Evolutionary conservation across 2,888 invertebrate genomes (phyloP), one percentile per base, ranked within the genome.

Genomic region (Ischnus inquisitorius): DNA sequence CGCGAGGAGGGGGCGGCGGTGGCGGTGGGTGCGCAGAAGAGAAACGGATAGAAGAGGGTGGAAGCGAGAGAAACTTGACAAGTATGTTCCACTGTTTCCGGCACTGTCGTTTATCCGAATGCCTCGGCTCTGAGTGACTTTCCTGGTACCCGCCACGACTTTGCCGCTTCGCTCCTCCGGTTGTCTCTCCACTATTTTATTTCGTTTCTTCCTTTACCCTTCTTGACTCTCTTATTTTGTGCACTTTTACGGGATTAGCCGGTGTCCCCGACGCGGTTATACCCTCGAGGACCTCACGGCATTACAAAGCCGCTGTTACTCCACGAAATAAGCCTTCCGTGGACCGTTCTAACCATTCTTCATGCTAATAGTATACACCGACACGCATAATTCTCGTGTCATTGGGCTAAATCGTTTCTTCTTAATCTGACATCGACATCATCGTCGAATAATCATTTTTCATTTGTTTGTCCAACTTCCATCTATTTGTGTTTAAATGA

Each of bases 51-150:
- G 6, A 22, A 51, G 34, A 48, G 48, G 54, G 39, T 19, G 54
- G 19, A 41, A 79, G 67, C 46, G 67, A 68, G 48, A 54, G 28
- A 71, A 80, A 83, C 60, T 77, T 80, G 80, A 83, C 80, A 83
- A 83, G 83, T 72, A 72, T 80, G 72, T 72, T 64, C 48, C 76
- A 67, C 72, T 83, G 80, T 83, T 83, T 83, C 80, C 83, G 76
- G 67, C 72, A 68, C 81, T 82, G 78, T 81, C 83, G 75, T 78
- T 79, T 79, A 84, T 34, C 62, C 57, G 83, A 81, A 79, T 68
- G 82, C 76, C 65, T 74, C 68, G 68, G 75, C 43, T 82, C 81
- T 82, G 79, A 85, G 86, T 86, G 85, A 86, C 86, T 86, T 85
- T 85, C 72, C 85, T 81, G 25, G 86, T 85, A 80, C 77, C 46